Evolutionary conservation across 2,797 vertebrate genomes (phyloP), one percentile per base, ranked within the genome.

Genomic region (Pantherophis alleghaniensis): DNA sequence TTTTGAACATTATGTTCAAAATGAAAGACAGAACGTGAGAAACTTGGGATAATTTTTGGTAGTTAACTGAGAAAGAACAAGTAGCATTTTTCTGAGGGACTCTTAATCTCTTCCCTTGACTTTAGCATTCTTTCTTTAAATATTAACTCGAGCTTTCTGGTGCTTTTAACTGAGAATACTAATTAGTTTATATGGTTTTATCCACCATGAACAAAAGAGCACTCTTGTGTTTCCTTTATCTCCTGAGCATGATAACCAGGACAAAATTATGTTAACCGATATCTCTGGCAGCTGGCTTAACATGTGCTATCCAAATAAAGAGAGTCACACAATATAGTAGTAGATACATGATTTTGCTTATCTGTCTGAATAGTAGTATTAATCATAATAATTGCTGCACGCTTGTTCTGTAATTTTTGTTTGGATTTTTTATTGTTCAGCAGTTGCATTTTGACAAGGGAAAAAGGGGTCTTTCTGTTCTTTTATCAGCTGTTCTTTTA

Each of bases 381-480:
- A 91, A 93, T 42, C 42, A 93, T 32, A 79, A 47, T 55, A 24
- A 66, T 57, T 74, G 5, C 69, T 63, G 4, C 37, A 6, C 28
- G 55, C 61, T 88, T 57, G 92, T 61, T 22, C 66, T 51, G 91
- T 66, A 93, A 24, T 94, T 86, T 11, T 63, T 87, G 16, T 63
- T 20, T 42, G 24, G 60, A 12, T 3, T 53, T 95, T 96, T 96
- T 83, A 32, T 94, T 90, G 93, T 91, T 42, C 26, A 83, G 74
- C 20, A 83, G 74, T 47, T 47, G 20, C 20, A 83, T 61, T 92
- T 59, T 63, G 26, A 86, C 92, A 53, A 56, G 56, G 59, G 51
- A 93, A 60, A 13, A 83, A 18, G 51, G n/a, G 61, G 0, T 5
- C 4, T 11, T 92, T 0, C 2, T 5, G 4, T 92, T 90, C 88